Percentiles rank a stretch among this genome's conserved stretches.
Evolutionary conservation across 2,797 vertebrate genomes (phyloP).

Genomic region (Columba guinea): DNA sequence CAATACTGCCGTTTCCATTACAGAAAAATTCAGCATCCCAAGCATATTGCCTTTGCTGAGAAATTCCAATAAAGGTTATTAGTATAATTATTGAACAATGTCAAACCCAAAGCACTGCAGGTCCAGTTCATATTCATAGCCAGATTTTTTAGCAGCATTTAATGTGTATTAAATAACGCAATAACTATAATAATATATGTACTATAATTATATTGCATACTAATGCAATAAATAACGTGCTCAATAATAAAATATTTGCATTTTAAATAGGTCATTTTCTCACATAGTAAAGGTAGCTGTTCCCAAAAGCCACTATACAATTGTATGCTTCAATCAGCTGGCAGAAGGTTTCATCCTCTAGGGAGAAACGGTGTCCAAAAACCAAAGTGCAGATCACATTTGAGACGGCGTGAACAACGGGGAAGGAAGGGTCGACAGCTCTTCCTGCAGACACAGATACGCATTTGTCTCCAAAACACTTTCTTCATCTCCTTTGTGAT

Average conservation of each 20-base stretch:
- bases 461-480: background rate
- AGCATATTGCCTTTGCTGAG: background rate
- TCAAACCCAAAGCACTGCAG: background rate
- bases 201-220: background rate
- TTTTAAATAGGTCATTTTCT: background rate
- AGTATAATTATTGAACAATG: background rate
- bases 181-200: background rate
- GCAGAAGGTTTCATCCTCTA: constrained; percentile 7
- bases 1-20: too few species aligned
- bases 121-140: background rate
- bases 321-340: constrained; percentile 15
- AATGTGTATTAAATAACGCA: background rate
- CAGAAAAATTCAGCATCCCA: background rate
- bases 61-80: background rate
- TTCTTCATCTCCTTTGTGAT: background rate
- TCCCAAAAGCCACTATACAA: constrained; percentile 5
- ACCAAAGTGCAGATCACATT: constrained; percentile 57
- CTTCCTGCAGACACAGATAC: constrained; percentile 5
- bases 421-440: constrained; percentile 19
- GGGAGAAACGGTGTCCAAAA: constrained; percentile 57
- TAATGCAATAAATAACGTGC: background rate
- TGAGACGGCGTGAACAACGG: constrained; percentile 19
- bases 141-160: background rate
- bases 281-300: background rate
- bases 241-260: background rate